A percentile compares a stretch with the other conserved stretches of the same genome.
phyloP scores from a whole-genome alignment of 2,888 invertebrate genomes.

The Ellobium chinense region DNA sequence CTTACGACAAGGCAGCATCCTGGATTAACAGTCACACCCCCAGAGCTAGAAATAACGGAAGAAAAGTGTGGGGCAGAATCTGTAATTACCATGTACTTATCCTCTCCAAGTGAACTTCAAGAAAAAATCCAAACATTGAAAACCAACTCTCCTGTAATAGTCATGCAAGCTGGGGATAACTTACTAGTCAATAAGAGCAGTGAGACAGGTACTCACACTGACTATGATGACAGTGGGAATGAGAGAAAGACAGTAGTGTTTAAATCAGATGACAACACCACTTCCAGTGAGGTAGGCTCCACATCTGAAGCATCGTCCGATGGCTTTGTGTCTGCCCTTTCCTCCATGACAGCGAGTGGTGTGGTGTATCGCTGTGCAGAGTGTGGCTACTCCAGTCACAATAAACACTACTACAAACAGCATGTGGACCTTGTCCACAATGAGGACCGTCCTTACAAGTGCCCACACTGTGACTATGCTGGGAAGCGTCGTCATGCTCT shows the following conservation, averaged over 20 bases:
- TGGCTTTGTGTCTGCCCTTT: neutral
- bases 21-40: neutral
- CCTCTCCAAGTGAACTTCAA: conserved; percentile 32
- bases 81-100: conserved; percentile 44
- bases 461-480: conserved; percentile 77
- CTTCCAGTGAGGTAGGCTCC: neutral
- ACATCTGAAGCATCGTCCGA: neutral
- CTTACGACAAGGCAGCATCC: neutral
- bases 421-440: conserved; percentile 76
- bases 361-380: conserved; percentile 62
- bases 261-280: neutral
- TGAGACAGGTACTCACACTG: neutral
- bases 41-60: neutral
- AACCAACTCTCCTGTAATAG: conserved; percentile 9
- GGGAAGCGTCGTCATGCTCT: conserved; percentile 76
- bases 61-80: conserved; percentile 19
- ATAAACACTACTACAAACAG: conserved; percentile 77
- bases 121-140: conserved; percentile 30
- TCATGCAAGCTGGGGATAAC: conserved; percentile 15
- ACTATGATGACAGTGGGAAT: neutral
- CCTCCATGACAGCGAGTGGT: neutral
- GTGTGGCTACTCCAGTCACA: conserved; percentile 75
- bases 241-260: neutral
- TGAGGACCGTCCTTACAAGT: conserved; percentile 75
- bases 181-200: neutral